Base-by-base conservation (phyloP, 2,797 vertebrate species). In the Tiaroga cobitis region DNA sequence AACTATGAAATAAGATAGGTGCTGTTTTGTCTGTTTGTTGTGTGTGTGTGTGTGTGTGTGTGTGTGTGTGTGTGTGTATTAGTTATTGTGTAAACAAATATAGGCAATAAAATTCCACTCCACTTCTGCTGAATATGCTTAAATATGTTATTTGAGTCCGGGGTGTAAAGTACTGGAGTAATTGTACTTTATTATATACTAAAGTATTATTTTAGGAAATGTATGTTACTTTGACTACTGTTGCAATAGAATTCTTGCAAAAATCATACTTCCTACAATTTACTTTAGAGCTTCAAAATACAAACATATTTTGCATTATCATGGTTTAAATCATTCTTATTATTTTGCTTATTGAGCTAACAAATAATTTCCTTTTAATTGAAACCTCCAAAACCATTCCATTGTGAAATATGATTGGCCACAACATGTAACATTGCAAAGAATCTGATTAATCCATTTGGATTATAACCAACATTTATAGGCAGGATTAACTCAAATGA, bases 41-140 rank as follows among this genome's bases (percentile, higher is more conserved):
- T 63, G 18, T 32, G 9, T 76, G 21, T 54, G 34, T 59, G 19
- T 65, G 41, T 54, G 19, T 61, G 6, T n/a, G 39, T 43, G 2
- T 43, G 39, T 41, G 24, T 41, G 41, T 41, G 39, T 41, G 2
- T 41, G 41, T 43, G 9, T 43, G 41, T 43, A 9, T 41, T 37
- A 24, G 39, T 18, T 26, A 46, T 5, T 74, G 72, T 51, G 18
- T 32, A 15, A 70, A 70, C 9, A 39, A 19, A 81, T 26, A 3
- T 19, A 18, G 65, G 16, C 7, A 69, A 69, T 26, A 13, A 37
- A 82, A n/a, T 72, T 18, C 21, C 49, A 21, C 39, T 41, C 49
- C 15, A 56, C 19, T 34, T 76, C 11, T 49, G 26, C 74, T 77
- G 67, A 70, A 56, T 70, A 56, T 81, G 32, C 49, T 68, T 81